Percentiles rank a stretch among this genome's conserved stretches.
phyloP scores from a whole-genome alignment of 92 coral and sea anemone genomes.

The Epizoanthus rinbou region DNA sequence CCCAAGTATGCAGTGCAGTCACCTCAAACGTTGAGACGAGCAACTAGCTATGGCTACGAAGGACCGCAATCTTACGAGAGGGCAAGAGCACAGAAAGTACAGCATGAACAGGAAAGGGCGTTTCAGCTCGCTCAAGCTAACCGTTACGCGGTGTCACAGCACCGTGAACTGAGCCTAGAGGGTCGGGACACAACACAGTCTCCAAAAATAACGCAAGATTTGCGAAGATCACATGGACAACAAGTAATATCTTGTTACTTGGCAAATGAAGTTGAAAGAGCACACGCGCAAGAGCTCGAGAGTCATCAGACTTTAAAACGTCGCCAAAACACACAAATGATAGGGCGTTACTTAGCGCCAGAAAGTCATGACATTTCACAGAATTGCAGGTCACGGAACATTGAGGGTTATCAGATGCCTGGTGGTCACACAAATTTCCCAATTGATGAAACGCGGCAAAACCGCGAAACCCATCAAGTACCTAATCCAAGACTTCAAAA shows the following conservation, averaged over 20 bases:
- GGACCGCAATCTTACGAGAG: neutral
- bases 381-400: neutral
- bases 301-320: slow-evolving; percentile 1
- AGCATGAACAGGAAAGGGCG: neutral
- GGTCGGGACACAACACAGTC: neutral
- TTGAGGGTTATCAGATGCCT: neutral
- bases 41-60: slow-evolving; percentile 33
- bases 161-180: slow-evolving; percentile 3
- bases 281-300: neutral
- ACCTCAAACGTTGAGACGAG: slow-evolving; percentile 31
- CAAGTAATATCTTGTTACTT: neutral
- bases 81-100: neutral
- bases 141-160: neutral
- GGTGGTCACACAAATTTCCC: neutral
- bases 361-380: neutral
- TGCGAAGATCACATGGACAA: neutral
- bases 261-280: neutral
- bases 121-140: slow-evolving; percentile 16
- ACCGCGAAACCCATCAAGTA: neutral
- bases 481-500: neutral
- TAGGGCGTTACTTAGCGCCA: neutral
- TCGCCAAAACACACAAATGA: neutral
- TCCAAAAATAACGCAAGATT: slow-evolving; percentile 11
- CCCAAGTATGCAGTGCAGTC: slow-evolving; percentile 8
- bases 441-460: neutral